phyloP scores from a whole-genome alignment of 2,797 vertebrate species.

The Taenioides sp. region DNA sequence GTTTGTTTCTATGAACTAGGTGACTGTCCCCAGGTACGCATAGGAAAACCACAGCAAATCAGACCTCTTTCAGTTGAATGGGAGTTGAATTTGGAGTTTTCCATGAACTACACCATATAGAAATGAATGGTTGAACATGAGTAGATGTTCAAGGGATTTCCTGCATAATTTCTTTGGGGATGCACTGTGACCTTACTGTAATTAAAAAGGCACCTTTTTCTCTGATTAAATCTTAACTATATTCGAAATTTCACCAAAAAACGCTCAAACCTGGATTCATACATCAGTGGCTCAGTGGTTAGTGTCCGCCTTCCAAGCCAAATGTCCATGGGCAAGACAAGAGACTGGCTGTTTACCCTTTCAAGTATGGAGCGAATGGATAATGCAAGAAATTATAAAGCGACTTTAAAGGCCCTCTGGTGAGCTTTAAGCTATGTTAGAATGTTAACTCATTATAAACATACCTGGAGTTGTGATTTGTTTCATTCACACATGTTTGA shows the following conservation, averaged over 20 bases:
- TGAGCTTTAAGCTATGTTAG: too few species aligned
- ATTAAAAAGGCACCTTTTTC: conserved; percentile 23
- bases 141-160: neutral
- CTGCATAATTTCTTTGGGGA: neutral
- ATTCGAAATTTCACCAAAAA: neutral
- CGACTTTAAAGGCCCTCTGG: too few species aligned
- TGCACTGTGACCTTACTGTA: conserved; percentile 24
- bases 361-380: too few species aligned
- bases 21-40: conserved; percentile 9
- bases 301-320: neutral
- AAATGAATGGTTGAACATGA: neutral
- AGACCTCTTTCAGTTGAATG: neutral
- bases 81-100: neutral
- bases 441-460: too few species aligned
- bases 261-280: neutral
- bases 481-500: too few species aligned
- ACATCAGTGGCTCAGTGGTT: neutral
- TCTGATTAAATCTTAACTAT: conserved; percentile 25
- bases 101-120: neutral
- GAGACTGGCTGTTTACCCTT: too few species aligned
- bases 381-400: too few species aligned
- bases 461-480: too few species aligned
- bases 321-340: neutral
- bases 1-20: conserved; percentile 8
- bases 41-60: conserved; percentile 22